These are phyloP conservation scores for Orthonychiurus folsomi DNA, from an alignment of 2,888 invertebrate genomes.

Conservation along the genomic window DNA sequence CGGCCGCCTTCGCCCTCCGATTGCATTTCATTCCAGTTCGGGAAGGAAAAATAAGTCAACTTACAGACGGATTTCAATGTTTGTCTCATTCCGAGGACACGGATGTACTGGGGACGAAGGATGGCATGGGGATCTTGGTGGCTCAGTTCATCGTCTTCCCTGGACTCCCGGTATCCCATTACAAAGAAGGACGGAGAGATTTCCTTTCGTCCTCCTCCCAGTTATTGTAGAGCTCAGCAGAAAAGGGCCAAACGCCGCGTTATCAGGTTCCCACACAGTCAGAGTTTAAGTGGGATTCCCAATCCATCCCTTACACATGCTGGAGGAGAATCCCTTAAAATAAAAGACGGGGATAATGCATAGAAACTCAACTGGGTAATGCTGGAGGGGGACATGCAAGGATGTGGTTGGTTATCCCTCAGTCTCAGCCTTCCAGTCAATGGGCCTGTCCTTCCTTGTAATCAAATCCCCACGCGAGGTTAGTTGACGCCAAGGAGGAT, in stretches of 20 bases:
- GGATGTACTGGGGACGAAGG: too few relatives aligned
- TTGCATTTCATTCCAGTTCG: background rate
- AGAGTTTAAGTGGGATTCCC: background rate
- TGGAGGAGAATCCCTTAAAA: background rate
- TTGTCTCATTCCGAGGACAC: too few relatives aligned
- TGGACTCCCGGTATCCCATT: background rate
- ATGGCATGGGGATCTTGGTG: too few relatives aligned
- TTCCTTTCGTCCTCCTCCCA: background rate
- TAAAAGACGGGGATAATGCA: background rate
- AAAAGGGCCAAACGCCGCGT: constrained; percentile 1
- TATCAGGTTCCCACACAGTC: background rate
- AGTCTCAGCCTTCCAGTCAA: background rate
- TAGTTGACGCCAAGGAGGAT: background rate
- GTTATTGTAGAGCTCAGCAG: background rate
- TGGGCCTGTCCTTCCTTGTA: background rate
- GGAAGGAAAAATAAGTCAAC: too few relatives aligned
- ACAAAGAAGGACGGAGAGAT: background rate
- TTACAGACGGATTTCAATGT: too few relatives aligned
- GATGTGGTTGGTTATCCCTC: too few relatives aligned
- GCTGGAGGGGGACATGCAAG: too few relatives aligned
- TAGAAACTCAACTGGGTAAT: too few relatives aligned
- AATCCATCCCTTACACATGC: background rate
- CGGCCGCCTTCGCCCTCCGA: background rate
- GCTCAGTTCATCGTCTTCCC: background rate
- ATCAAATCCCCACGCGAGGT: background rate